Evolutionary conservation across 2,797 vertebrate genomes (phyloP), one percentile per base, ranked within the genome.

Genomic region (Enteromius fasciolatus): DNA sequence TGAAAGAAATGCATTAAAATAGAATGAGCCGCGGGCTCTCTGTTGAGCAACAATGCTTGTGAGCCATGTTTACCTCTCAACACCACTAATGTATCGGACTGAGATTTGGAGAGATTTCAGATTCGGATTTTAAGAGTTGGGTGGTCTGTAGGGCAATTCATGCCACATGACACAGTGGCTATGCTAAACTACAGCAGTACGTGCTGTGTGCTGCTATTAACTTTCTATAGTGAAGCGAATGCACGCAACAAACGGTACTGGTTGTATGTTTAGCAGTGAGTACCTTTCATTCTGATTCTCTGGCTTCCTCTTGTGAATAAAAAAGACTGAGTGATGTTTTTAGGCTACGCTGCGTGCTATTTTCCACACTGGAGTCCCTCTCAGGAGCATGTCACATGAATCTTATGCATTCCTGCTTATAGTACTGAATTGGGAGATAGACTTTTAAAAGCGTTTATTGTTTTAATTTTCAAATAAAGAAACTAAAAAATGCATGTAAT

Each of bases 1-100:
- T 73, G 66, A 85, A 79, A 82, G 78, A 77, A 83, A 73, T 83
- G 57, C 39, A 80, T 84, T 86, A 81, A 85, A 84, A 83, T 54
- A 78, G 68, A 84, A 85, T 82, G 70, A 78, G 83, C 81, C 80
- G 78, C 46, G 54, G 33, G 83, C 67, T 82, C 73, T 73, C 52
- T 69, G 50, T 80, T 74, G 76, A 84, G 84, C 68, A 78, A 78
- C 44, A 72, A 81, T 70, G 54, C 63, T 81, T 33, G 73, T n/a
- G 15, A 75, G 17, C 59, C 25, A 17, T 72, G 76, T 63, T 36
- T 52, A 44, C 75, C 83, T 83, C 70, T 66, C 82, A 28, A 52
- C 57, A n/a, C 57, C 18, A 11, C 76, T 78, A 73, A 79, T 74
- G 68, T 74, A 46, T 41, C 75, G 81, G 64, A 77, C 57, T 63